Evolutionary conservation across 2,888 invertebrate species (phyloP).

Genomic region (Coremacera marginata): DNA sequence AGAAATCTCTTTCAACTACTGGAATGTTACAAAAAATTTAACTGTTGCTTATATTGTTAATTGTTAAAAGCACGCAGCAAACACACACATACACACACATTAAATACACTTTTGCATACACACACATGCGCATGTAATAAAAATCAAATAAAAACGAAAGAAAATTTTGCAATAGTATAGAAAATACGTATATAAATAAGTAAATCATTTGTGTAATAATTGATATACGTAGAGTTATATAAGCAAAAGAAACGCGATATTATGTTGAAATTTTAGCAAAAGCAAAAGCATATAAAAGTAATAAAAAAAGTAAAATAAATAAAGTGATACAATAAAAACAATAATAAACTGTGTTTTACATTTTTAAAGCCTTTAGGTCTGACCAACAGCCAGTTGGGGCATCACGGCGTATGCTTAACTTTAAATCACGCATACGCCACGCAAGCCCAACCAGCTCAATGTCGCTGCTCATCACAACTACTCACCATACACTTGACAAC

Average conservation of each 20-base stretch:
- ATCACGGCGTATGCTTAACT: too few relatives aligned
- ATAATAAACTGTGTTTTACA: not conserved
- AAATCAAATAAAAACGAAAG: slow-evolving; percentile 29
- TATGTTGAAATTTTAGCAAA: slow-evolving; percentile 25
- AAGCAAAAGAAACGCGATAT: slow-evolving; percentile 8
- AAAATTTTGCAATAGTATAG: slow-evolving; percentile 29
- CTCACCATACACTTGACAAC: slow-evolving; percentile 59
- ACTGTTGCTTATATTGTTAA: slow-evolving; percentile 36
- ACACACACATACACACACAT: not conserved
- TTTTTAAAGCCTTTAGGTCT: too few relatives aligned
- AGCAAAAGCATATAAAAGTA: not conserved
- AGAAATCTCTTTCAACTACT: not conserved
- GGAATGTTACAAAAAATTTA: slow-evolving; percentile 36
- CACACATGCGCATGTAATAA: not conserved
- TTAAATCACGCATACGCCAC: too few relatives aligned
- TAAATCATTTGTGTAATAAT: slow-evolving; percentile 23
- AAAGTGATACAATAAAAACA: slow-evolving; percentile 12
- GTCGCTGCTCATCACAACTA: slow-evolving; percentile 20
- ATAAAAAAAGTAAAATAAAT: slow-evolving; percentile 26
- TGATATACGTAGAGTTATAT: not conserved
- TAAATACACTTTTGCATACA: not conserved
- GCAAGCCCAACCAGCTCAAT: too few relatives aligned
- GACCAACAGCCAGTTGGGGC: too few relatives aligned
- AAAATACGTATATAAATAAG: slow-evolving; percentile 19
- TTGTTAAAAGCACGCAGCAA: slow-evolving; percentile 31